Conservation (phyloP, 2,888 invertebrate species). For the Caenorhabditis drosophilae region DNA sequence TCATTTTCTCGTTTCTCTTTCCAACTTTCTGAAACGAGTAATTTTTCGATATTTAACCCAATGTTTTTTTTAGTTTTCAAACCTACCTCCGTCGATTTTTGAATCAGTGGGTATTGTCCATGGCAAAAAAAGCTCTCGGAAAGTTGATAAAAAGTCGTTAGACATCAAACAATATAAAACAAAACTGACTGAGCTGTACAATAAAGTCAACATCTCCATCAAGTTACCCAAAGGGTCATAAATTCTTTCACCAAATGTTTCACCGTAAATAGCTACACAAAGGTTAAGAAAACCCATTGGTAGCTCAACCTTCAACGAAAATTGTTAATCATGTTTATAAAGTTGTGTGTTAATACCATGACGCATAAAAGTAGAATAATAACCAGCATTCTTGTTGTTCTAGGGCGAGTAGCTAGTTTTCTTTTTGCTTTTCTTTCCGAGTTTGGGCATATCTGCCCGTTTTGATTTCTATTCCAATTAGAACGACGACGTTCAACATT, state of each 20-base stretch:
- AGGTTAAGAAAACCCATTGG: constrained; percentile 60
- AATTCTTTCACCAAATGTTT: constrained; percentile 50
- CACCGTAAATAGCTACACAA: constrained; percentile 55
- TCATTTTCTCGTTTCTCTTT: constrained; percentile 28
- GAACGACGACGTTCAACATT: constrained; percentile 50
- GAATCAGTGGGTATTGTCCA: constrained; percentile 21
- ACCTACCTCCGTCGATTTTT: neutral
- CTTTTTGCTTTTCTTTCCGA: constrained; percentile 44
- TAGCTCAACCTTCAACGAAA: constrained; percentile 54
- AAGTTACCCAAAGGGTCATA: constrained; percentile 60
- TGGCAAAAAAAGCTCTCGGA: constrained; percentile 52
- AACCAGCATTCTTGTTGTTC: constrained; percentile 59
- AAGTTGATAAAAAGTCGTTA: constrained; percentile 55
- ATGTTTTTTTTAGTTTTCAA: no score
- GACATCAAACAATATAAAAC: constrained; percentile 61
- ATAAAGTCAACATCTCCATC: constrained; percentile 62
- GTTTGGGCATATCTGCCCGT: constrained; percentile 35
- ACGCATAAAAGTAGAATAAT: constrained; percentile 54
- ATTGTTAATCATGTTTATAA: no score
- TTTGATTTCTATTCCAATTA: constrained; percentile 43
- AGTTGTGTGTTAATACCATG: no score
- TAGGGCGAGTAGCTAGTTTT: constrained; percentile 41
- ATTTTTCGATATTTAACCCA: neutral
- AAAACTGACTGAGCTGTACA: constrained; percentile 60
- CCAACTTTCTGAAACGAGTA: constrained; percentile 30